Percentiles rank a stretch among this genome's conserved stretches.
These are phyloP conservation scores for Octopus bimaculoides DNA, from an alignment of 1,140 invertebrate genomes.

Conservation along the genomic window DNA sequence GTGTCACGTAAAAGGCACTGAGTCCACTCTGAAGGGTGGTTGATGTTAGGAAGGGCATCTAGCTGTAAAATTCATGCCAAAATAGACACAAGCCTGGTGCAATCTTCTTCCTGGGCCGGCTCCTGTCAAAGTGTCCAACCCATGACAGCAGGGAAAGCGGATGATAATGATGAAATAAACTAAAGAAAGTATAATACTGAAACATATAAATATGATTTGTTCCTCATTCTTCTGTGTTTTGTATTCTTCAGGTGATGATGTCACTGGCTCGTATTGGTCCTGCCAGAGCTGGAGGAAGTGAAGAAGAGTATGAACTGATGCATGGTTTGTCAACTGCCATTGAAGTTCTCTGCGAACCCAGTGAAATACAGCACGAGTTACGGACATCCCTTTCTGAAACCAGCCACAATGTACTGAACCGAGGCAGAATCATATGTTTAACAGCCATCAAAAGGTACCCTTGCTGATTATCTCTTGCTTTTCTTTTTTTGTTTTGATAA, in stretches of 20 bases:
- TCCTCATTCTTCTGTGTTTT: too few species aligned
- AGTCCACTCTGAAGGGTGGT: too few species aligned
- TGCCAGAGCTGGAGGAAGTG: constrained; percentile 53
- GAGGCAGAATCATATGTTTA: constrained; percentile 83
- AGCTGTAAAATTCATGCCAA: too few species aligned
- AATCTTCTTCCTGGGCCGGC: too few species aligned
- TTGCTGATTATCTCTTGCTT: not conserved
- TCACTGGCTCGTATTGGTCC: constrained; percentile 72
- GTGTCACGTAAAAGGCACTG: too few species aligned
- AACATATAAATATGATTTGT: too few species aligned
- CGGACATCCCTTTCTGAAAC: constrained; percentile 63
- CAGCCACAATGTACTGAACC: constrained; percentile 62
- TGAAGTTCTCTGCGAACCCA: constrained; percentile 78
- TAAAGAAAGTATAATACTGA: too few species aligned
- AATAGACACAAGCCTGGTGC: too few species aligned
- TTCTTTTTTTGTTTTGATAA: not conserved
- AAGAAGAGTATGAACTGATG: constrained; percentile 69
- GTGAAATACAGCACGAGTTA: constrained; percentile 69
- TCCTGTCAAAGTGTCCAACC: too few species aligned
- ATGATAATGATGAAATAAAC: too few species aligned
- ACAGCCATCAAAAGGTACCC: constrained; percentile 75
- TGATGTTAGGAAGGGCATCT: too few species aligned
- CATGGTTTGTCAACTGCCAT: constrained; percentile 84
- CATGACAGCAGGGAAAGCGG: too few species aligned
- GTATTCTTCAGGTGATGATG: constrained; percentile 64